phyloP scores from a whole-genome alignment of 37 sponge, comb jelly and placozoan species.

The Cliona cf. orientalis region DNA sequence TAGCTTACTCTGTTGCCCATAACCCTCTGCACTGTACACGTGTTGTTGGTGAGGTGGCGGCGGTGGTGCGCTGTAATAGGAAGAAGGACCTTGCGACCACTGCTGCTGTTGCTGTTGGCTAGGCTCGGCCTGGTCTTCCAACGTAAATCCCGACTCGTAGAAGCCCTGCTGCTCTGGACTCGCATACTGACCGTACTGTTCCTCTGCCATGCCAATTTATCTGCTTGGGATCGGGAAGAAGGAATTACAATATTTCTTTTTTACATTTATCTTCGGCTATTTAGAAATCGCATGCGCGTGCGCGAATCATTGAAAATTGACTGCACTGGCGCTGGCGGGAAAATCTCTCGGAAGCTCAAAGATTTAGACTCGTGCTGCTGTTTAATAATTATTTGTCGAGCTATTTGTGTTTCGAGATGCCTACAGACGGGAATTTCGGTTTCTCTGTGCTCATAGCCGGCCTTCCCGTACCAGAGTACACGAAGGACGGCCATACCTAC shows the following conservation, averaged over 20 bases:
- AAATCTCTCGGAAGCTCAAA: no score
- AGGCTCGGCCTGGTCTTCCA: slow-evolving; percentile 11
- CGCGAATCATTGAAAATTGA: no score
- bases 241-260: no score
- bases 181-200: slow-evolving; percentile 7
- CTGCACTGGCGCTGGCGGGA: no score
- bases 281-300: no score
- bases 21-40: background rate
- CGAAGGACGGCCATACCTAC: slow-evolving; percentile 21
- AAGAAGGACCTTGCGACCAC: no score
- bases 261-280: no score
- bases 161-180: slow-evolving; percentile 15
- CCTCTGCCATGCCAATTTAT: no score
- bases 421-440: slow-evolving; percentile 23
- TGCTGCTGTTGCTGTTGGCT: no score
- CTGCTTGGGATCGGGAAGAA: no score
- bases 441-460: slow-evolving; percentile 44
- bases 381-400: background rate
- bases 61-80: background rate
- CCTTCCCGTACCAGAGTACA: slow-evolving; percentile 40
- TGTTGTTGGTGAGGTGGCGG: background rate
- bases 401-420: slow-evolving; percentile 27
- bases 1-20: background rate
- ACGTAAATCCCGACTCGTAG: slow-evolving; percentile 23
- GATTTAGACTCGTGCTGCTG: no score